These are phyloP conservation scores for Megaptera novaeangliae DNA, from an alignment of 2,113 vertebrate genomes.

Conservation along the genomic window DNA sequence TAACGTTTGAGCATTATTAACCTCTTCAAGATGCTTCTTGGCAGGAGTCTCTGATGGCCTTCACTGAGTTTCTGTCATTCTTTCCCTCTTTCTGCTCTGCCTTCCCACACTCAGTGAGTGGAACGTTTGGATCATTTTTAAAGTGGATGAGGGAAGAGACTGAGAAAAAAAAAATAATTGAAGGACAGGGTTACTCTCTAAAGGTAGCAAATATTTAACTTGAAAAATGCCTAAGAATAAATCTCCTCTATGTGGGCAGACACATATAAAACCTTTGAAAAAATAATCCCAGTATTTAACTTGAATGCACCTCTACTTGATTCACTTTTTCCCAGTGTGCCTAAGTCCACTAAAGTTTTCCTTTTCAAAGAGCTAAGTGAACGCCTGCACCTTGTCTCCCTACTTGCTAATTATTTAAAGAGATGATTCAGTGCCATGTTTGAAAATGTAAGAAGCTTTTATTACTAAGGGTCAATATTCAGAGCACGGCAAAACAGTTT, in stretches of 20 bases:
- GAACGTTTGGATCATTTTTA: constrained; percentile 12
- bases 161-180: background rate
- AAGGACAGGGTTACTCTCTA: background rate
- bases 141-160: background rate
- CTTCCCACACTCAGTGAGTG: background rate
- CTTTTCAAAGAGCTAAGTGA: background rate
- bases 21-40: background rate
- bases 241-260: background rate
- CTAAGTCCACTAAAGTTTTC: background rate
- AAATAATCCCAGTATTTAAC: background rate
- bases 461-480: background rate
- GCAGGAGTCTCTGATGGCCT: background rate
- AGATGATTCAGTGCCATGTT: background rate
- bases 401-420: background rate
- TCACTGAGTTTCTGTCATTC: background rate
- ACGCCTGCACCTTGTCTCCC: background rate
- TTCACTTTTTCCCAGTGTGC: background rate
- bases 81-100: background rate
- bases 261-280: background rate
- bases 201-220: constrained; percentile 11
- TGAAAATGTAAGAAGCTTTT: constrained; percentile 21
- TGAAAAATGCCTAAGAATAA: background rate
- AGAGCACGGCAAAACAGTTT: constrained; percentile 25
- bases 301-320: background rate
- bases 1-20: background rate